These are phyloP conservation scores for Pteronotus mesoamericanus DNA, from an alignment of 2,797 vertebrate species.

Conservation along the genomic window DNA sequence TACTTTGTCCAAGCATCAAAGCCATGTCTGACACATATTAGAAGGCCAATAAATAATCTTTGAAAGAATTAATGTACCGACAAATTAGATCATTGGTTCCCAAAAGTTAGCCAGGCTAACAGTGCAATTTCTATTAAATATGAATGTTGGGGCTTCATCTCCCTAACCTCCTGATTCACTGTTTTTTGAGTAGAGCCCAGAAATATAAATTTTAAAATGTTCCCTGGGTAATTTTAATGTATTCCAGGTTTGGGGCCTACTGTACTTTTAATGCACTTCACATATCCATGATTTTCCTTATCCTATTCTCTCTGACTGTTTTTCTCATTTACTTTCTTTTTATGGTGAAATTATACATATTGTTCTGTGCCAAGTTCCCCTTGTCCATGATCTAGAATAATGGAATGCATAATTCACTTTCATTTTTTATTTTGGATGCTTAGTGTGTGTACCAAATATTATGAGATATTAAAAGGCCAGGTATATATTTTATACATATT, in stretches of 20 bases:
- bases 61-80: not conserved
- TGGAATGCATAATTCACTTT: not conserved
- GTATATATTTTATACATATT: not conserved
- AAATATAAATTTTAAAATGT: conserved; percentile 38
- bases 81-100: not conserved
- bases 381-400: not conserved
- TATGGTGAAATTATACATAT: not conserved
- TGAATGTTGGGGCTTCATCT: not conserved
- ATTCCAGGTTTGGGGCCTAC: not conserved
- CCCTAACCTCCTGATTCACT: not conserved
- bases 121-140: not conserved
- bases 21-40: not conserved
- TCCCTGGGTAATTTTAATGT: conserved; percentile 40
- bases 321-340: conserved; percentile 43
- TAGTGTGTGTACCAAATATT: not conserved
- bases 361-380: not conserved
- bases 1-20: not conserved
- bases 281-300: not conserved
- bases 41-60: not conserved
- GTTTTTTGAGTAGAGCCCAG: not conserved
- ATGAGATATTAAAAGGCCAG: not conserved
- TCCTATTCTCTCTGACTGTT: not conserved
- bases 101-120: not conserved
- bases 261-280: not conserved
- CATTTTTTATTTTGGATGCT: not conserved